Conservation (phyloP, 2,113 vertebrate genomes). For the Mesocricetus auratus region DNA sequence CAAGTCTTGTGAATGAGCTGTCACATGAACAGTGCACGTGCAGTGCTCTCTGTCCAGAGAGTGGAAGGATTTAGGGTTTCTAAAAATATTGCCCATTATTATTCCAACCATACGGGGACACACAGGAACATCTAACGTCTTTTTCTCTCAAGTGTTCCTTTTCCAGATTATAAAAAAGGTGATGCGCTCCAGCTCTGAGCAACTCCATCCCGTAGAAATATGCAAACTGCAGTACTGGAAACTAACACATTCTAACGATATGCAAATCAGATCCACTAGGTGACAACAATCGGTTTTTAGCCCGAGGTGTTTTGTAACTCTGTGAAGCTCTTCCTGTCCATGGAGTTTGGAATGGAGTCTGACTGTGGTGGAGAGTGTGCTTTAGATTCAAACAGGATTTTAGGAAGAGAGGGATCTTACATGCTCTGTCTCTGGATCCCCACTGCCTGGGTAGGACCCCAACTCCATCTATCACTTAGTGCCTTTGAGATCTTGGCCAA, state of each 20-base stretch:
- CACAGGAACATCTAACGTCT: background rate
- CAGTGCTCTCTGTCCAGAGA: background rate
- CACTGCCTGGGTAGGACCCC: background rate
- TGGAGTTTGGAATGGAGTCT: background rate
- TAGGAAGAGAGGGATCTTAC: background rate
- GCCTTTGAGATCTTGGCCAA: background rate
- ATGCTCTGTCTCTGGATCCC: background rate
- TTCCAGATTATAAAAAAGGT: background rate
- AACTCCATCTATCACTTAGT: background rate
- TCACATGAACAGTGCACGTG: background rate
- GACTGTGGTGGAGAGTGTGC: background rate
- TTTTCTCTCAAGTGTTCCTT: conserved; percentile 38
- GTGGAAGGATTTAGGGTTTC: background rate
- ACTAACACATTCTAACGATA: background rate
- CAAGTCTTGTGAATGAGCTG: background rate
- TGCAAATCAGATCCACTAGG: conserved; percentile 10
- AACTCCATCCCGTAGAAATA: conserved; percentile 21
- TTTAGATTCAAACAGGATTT: background rate
- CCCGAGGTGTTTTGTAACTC: conserved; percentile 25
- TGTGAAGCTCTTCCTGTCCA: background rate
- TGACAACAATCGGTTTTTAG: background rate
- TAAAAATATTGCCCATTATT: background rate
- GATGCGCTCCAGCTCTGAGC: background rate
- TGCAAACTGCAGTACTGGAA: conserved; percentile 16
- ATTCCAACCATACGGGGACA: background rate